Evolutionary conservation across 2,797 vertebrate genomes (phyloP), one percentile per base, ranked within the genome.

Genomic region (Sibirionetta formosa): DNA sequence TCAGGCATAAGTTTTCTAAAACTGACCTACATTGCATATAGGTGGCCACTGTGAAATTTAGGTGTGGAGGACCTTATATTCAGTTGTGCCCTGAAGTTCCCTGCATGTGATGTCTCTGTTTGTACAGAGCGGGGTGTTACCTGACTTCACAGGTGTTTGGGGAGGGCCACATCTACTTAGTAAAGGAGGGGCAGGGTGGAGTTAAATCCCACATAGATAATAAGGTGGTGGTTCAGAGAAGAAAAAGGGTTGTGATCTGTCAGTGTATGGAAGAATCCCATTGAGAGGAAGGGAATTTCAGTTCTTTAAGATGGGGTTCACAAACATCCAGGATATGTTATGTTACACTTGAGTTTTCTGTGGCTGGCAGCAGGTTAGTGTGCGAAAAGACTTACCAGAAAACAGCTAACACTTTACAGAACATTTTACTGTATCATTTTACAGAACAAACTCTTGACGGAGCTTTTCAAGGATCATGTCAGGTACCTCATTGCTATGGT

Each of bases 21-120:
- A 17, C 3, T 72, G 22, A 5, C 6, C 1, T 26, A 8, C 1
- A 0, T 7, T 27, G 20, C 40, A 0, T 7, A 29, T 6, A 36
- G 16, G 42, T 61, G 29, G 2, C 31, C 6, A 3, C 27, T 63
- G 61, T 68, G 61, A 69, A 78, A 70, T 56, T 48, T 24, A 16
- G 42, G 9, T 72, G 22, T 53, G 44, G 40, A 40, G 19, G 27
- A n/a, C 18, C 20, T 66, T 23, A 2, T 3, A 1, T 31, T 48
- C 17, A 11, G 9, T 44, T 86, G 23, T 70, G 19, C 36, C 38
- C 20, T 5, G 1, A 11, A 24, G 14, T 26, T 79, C n/a, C 26
- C 7, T 1, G 14, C 0, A 0, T 72, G 46, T 24, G 13, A 2
- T 63, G 78, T 58, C 58, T 66, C 66, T 9, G 4, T 73, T 36